A percentile compares a stretch with the other conserved stretches of the same genome.
Conservation (phyloP, 2,888 invertebrate genomes). For the Disparrhopalites patrizii region DNA sequence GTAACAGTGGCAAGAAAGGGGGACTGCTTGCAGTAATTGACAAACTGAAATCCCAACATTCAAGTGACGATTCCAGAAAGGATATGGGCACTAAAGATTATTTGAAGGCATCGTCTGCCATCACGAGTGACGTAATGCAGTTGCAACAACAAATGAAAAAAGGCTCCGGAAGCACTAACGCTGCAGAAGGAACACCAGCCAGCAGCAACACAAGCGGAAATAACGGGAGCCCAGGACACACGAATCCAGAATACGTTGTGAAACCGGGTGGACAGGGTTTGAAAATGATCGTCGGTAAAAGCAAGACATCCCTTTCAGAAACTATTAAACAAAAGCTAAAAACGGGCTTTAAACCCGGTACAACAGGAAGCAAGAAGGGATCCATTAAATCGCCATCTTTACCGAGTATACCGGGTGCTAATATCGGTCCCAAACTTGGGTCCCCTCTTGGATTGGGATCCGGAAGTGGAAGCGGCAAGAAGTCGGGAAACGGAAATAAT, state of each 20-base stretch:
- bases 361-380: constrained; percentile 11
- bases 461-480: neutral
- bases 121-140: constrained; percentile 44
- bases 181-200: neutral
- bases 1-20: constrained; percentile 55
- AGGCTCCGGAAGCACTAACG: neutral
- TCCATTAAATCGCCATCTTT: constrained; percentile 11
- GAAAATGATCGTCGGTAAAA: constrained; percentile 88
- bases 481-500: constrained; percentile 1
- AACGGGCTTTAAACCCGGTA: constrained; percentile 2
- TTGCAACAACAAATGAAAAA: constrained; percentile 16
- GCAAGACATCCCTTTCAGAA: constrained; percentile 57
- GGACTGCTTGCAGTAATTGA: constrained; percentile 82
- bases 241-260: constrained; percentile 43
- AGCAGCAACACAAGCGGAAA: neutral
- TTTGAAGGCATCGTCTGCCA: constrained; percentile 40
- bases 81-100: constrained; percentile 42
- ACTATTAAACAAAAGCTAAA: constrained; percentile 49
- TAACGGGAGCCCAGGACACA: constrained; percentile 12
- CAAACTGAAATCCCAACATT: constrained; percentile 64
- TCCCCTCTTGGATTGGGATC: neutral
- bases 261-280: constrained; percentile 51
- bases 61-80: constrained; percentile 29
- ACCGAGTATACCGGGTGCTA: neutral
- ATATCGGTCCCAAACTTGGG: neutral